These are phyloP conservation scores for Montipora capitata DNA, from an alignment of 92 coral and sea anemone genomes.

Conservation along the genomic window DNA sequence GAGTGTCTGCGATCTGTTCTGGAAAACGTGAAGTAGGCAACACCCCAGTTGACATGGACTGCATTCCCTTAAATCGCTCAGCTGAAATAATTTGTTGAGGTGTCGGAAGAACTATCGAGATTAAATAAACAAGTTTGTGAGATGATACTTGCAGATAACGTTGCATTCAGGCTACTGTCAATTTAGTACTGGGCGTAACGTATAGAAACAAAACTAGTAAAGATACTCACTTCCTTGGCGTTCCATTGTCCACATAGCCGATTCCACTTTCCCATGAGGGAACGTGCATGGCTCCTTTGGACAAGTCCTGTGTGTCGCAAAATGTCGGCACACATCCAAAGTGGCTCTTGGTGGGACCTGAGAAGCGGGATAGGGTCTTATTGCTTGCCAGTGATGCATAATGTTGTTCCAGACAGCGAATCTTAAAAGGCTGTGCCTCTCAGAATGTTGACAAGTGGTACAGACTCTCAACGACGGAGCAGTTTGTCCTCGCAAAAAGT, in stretches of 20 bases:
- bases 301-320: conserved; percentile 33
- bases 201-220: not conserved
- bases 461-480: conserved; percentile 12
- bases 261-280: conserved; percentile 86
- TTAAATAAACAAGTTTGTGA: not conserved
- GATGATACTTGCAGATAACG: no score
- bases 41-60: not conserved
- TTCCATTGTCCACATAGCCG: conserved; percentile 73
- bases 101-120: not conserved
- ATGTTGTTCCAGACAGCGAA: conserved; percentile 31
- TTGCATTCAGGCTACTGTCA: no score
- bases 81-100: not conserved
- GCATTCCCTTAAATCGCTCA: not conserved
- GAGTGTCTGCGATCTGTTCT: not conserved
- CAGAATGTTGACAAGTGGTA: conserved; percentile 1
- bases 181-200: no score
- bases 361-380: conserved; percentile 31
- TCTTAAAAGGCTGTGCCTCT: not conserved
- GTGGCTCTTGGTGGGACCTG: conserved; percentile 25
- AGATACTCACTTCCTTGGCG: conserved; percentile 58
- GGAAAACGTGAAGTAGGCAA: not conserved
- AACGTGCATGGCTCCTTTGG: conserved; percentile 69
- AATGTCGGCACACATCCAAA: conserved; percentile 69
- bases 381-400: conserved; percentile 2
- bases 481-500: conserved; percentile 29